Percentiles rank a stretch among this genome's conserved stretches.
phyloP scores from a whole-genome alignment of 2,113 vertebrate species.

The Dascyllus trimaculatus region DNA sequence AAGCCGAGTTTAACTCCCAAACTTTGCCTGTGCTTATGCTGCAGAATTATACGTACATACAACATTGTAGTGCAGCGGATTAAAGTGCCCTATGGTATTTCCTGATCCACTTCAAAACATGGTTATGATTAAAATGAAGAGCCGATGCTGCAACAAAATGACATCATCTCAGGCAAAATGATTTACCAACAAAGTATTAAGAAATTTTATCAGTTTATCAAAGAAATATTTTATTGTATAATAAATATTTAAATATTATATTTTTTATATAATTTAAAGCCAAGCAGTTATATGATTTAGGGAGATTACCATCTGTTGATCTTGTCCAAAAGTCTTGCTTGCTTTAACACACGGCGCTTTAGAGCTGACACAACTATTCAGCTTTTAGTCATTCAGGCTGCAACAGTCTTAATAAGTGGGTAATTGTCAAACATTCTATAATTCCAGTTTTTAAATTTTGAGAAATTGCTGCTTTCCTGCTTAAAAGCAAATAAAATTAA shows the following conservation, averaged over 20 bases:
- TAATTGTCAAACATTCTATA: no score
- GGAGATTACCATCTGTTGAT: no score
- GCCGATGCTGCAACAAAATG: constrained; percentile 14
- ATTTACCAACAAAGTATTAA: background rate
- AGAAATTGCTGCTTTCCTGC: no score
- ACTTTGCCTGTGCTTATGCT: constrained; percentile 34
- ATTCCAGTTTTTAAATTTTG: no score
- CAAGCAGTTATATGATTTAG: background rate
- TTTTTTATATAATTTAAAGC: no score
- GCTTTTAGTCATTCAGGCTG: background rate
- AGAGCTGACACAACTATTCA: background rate
- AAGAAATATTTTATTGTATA: background rate
- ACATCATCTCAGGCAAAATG: constrained; percentile 14
- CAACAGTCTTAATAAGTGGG: no score
- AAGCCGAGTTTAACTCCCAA: constrained; percentile 50
- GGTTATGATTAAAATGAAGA: constrained; percentile 44
- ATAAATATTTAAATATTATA: no score
- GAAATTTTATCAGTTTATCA: background rate
- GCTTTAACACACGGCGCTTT: no score
- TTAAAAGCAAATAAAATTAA: no score
- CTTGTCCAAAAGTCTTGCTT: no score
- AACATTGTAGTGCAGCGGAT: constrained; percentile 13
- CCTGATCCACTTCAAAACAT: constrained; percentile 24
- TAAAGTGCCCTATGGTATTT: constrained; percentile 3
- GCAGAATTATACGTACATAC: constrained; percentile 22